Conservation (phyloP, 2,888 invertebrate genomes). For the Chalcis sispes region DNA sequence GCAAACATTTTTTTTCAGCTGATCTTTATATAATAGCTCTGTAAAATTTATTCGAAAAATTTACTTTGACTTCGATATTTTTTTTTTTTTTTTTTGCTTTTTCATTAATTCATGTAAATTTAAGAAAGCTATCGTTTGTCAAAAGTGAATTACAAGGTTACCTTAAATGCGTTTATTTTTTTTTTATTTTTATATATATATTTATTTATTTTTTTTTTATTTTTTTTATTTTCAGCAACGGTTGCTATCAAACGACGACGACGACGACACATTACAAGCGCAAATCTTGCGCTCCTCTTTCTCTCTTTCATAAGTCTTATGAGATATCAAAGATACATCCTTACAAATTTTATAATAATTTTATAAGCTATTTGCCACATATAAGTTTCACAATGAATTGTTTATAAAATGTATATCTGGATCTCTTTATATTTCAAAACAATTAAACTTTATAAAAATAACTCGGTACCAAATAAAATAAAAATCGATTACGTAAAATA, state of each 20-base stretch:
- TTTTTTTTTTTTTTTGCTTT: too few species aligned
- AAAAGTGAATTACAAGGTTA: slow-evolving; percentile 16
- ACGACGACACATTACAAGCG: slow-evolving; percentile 33
- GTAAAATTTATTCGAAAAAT: slow-evolving; percentile 26
- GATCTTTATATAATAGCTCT: slow-evolving; percentile 8
- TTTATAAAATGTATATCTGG: not conserved
- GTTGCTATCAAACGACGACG: too few species aligned
- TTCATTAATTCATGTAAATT: not conserved
- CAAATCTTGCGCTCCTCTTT: slow-evolving; percentile 22
- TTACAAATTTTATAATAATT: slow-evolving; percentile 19
- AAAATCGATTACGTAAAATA: too few species aligned
- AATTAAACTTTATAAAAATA: too few species aligned
- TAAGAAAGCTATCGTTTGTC: slow-evolving; percentile 9
- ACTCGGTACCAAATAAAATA: too few species aligned
- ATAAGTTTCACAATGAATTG: slow-evolving; percentile 22
- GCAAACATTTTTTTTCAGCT: not conserved
- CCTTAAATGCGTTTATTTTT: slow-evolving; percentile 3
- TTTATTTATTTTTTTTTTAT: not conserved
- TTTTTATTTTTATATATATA: not conserved
- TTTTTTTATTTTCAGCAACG: slow-evolving; percentile 14
- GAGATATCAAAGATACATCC: slow-evolving; percentile 38
- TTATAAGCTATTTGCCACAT: not conserved
- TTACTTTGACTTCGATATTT: too few species aligned
- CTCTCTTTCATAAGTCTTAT: slow-evolving; percentile 33
- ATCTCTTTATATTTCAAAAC: too few species aligned